Conservation (phyloP, 2,797 vertebrate genomes). For the Triplophysa yarkandensis region DNA sequence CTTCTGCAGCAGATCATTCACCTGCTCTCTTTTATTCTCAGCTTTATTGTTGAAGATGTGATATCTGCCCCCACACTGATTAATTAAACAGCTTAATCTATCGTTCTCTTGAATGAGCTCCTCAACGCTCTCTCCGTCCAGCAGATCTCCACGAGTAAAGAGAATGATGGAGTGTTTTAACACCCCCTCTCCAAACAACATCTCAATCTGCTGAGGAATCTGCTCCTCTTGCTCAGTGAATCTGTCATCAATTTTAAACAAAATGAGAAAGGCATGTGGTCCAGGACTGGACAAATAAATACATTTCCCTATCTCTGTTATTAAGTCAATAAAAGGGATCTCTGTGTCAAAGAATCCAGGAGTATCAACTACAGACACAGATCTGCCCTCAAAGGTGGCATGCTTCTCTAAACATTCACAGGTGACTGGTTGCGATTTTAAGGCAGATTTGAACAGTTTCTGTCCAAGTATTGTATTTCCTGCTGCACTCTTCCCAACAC, state of each 20-base stretch:
- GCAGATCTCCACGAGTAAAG: slow-evolving; percentile 10
- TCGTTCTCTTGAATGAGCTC: background rate
- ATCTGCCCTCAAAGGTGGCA: background rate
- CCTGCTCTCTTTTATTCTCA: slow-evolving; percentile 12
- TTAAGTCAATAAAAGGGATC: background rate
- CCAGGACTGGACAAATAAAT: slow-evolving; percentile 44
- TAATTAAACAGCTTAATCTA: background rate
- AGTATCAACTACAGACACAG: slow-evolving; percentile 45
- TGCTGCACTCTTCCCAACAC: too few relatives aligned
- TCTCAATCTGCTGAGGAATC: background rate
- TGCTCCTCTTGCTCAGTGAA: slow-evolving; percentile 27
- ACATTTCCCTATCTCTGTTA: slow-evolving; percentile 3
- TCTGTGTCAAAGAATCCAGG: slow-evolving; percentile 25
- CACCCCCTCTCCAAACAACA: slow-evolving; percentile 19
- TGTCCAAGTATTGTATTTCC: too few relatives aligned
- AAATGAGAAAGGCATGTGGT: slow-evolving; percentile 38
- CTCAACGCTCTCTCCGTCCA: background rate
- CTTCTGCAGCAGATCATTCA: slow-evolving; percentile 40
- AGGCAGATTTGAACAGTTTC: too few relatives aligned
- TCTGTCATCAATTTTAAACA: background rate
- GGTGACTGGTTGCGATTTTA: too few relatives aligned
- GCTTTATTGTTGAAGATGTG: slow-evolving; percentile 38
- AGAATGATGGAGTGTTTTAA: slow-evolving; percentile 28
- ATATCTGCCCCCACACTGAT: slow-evolving; percentile 37
- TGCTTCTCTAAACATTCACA: too few relatives aligned